phyloP scores from a whole-genome alignment of 2,888 invertebrate genomes.

The Plusia festucae region DNA sequence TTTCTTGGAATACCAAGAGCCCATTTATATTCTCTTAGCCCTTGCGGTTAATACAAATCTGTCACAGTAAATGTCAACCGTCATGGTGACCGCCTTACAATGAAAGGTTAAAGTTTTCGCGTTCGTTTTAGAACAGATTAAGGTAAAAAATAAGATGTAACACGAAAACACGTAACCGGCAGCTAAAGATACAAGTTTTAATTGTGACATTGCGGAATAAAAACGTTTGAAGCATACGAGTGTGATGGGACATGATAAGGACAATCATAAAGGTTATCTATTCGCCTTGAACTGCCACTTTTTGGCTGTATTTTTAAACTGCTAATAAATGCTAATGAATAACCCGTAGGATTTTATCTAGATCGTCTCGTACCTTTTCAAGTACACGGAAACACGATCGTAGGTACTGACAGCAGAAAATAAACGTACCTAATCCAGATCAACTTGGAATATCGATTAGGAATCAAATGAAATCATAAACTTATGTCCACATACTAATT shows the following conservation, averaged over 20 bases:
- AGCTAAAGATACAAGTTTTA: conserved; percentile 65
- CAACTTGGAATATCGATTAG: conserved; percentile 34
- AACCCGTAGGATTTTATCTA: conserved; percentile 73
- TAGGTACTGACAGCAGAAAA: conserved; percentile 36
- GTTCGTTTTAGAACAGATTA: conserved; percentile 45
- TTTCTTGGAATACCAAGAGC: conserved; percentile 53
- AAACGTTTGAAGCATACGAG: conserved; percentile 72
- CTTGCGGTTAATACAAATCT: conserved; percentile 57
- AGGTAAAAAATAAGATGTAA: conserved; percentile 8
- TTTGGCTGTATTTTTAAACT: conserved; percentile 76
- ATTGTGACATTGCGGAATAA: conserved; percentile 68
- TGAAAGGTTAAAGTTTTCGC: conserved; percentile 44
- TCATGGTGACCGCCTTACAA: conserved; percentile 52
- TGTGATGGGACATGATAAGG: conserved; percentile 77
- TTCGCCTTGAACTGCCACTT: conserved; percentile 82
- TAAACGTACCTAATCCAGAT: conserved; percentile 28
- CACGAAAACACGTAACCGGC: conserved; percentile 34
- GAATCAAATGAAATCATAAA: conserved; percentile 43
- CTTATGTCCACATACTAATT: conserved; percentile 28
- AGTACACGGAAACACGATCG: conserved; percentile 49
- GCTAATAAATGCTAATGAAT: conserved; percentile 76
- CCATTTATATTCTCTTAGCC: conserved; percentile 52
- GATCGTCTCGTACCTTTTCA: conserved; percentile 60
- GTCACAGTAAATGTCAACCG: conserved; percentile 59
- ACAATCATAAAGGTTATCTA: conserved; percentile 84